Evolutionary conservation across 2,888 invertebrate species (phyloP), one percentile per base, ranked within the genome.

Genomic region (Meliscaeva auricollis): DNA sequence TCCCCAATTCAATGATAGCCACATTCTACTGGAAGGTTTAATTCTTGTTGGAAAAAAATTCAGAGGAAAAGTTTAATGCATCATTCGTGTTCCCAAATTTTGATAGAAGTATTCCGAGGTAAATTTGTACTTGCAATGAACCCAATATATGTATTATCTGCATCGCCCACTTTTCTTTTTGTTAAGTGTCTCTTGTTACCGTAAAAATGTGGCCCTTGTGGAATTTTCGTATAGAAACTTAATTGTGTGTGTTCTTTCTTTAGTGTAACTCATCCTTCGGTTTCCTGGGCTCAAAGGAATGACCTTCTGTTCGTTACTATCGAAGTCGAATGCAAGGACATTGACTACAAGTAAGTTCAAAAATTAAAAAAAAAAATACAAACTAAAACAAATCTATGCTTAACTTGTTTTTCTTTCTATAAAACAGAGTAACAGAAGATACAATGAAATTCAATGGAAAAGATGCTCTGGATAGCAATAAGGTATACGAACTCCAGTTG

Each of bases 231-330:
- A 41, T 41, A 7, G n/a, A 52, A n/a, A n/a, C 13, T 38, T 20
- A 17, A 32, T 13, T 46, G 46, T 35, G 35, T 38, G 46, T 46
- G 30, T 17, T 46, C 2, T 30, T 62, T 44, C 13, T 20, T 11
- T 20, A 85, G 85, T 56, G 77, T 89, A 75, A 89, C 91, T 89
- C 96, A 96, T 90, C 98, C 98, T 87, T 95, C 96, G 87, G 96
- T 98, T 89, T 94, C 96, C 93, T 99, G 99, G 99, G 98, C 98
- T 76, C 98, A 99, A 92, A 94, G 97, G 90, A 95, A 95, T 89
- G 95, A 95, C 89, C 93, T 96, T 89, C 92, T 99, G 87, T 97
- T 95, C 91, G 94, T 99, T 89, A 98, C 98, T 88, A 95, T 99
- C 91, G 97, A 96, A 93, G 94, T 98, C 90, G 98, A 98, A 94